Evolutionary conservation across 2,888 invertebrate genomes (phyloP).

Genomic region (Priocnemis perturbator): DNA sequence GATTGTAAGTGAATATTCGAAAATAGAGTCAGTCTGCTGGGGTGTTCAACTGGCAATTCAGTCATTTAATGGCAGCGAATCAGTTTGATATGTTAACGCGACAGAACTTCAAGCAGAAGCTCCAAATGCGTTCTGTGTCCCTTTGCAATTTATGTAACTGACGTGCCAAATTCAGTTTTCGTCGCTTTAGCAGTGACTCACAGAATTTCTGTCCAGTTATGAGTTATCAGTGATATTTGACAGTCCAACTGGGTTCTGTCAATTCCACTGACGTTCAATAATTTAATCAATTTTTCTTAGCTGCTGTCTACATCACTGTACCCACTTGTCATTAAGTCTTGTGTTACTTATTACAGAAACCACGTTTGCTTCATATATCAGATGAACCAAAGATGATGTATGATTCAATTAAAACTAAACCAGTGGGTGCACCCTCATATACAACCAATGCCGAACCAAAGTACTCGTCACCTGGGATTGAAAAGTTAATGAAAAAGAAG

Average conservation of each 20-base stretch:
- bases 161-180: no score
- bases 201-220: no score
- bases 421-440: constrained; percentile 13
- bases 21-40: neutral
- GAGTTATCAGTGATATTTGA: no score
- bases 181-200: no score
- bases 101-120: constrained; percentile 39
- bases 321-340: neutral
- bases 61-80: no score
- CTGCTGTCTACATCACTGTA: neutral
- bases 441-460: constrained; percentile 5
- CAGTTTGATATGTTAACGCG: no score
- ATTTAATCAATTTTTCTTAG: no score
- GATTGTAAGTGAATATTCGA: constrained; percentile 48
- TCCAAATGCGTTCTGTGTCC: no score
- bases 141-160: no score
- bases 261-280: no score
- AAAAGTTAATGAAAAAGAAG: neutral
- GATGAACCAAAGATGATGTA: constrained; percentile 56
- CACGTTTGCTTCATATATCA: constrained; percentile 36
- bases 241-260: no score
- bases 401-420: constrained; percentile 49
- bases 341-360: neutral
- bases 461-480: neutral
- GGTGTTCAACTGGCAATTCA: no score